Evolutionary conservation across 2,797 vertebrate genomes (phyloP).

Genomic region (Gila robusta): DNA sequence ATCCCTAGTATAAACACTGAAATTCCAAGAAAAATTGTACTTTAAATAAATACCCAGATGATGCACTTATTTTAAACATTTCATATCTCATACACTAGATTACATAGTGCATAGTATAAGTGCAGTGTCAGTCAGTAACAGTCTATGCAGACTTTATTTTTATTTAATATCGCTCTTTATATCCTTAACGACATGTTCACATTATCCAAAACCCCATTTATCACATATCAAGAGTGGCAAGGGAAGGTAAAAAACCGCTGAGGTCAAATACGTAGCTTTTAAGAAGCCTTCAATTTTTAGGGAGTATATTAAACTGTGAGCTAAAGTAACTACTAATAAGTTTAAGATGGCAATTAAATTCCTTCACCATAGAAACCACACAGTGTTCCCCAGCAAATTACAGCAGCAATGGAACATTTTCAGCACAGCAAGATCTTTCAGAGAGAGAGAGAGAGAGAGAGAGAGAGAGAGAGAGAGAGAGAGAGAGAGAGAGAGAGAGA

Average conservation of each 20-base stretch:
- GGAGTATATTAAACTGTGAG: conserved; percentile 1
- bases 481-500: conserved; percentile 42
- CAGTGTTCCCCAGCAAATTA: conserved; percentile 14
- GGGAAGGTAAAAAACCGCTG: background rate
- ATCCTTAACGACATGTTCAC: background rate
- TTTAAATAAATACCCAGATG: background rate
- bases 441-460: conserved; percentile 49
- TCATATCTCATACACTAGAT: background rate
- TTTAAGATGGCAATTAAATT: conserved; percentile 52
- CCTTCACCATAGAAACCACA: conserved; percentile 52
- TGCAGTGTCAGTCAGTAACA: too few species aligned
- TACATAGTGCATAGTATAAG: background rate
- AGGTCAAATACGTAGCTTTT: conserved; percentile 1
- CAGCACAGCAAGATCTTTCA: conserved; percentile 46
- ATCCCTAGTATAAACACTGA: too few species aligned
- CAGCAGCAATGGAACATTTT: conserved; percentile 35
- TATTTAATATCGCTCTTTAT: background rate
- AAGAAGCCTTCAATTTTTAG: background rate
- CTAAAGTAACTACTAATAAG: conserved; percentile 20
- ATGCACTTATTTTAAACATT: background rate
- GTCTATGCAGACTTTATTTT: background rate
- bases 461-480: conserved; percentile 11
- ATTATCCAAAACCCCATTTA: background rate
- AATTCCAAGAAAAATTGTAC: too few species aligned
- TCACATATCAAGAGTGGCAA: background rate